Evolutionary conservation across 2,113 vertebrate species (phyloP).

Genomic region (Alaudala cheleensis): DNA sequence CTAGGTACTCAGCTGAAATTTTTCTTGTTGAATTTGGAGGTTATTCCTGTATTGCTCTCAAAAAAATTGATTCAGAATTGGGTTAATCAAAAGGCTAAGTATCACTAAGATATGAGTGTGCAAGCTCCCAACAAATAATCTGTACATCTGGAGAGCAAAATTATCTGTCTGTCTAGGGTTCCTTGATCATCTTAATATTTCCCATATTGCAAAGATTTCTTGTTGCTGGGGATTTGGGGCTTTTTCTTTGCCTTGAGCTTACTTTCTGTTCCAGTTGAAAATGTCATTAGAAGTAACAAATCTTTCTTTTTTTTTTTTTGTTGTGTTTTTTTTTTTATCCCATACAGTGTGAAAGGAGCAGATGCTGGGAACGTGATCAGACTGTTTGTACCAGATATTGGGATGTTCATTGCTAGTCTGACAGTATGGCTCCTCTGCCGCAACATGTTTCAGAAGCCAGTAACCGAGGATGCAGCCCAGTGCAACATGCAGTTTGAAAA

Average conservation of each 20-base stretch:
- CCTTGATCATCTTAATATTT: background rate
- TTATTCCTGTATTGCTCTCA: background rate
- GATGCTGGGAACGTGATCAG: slow-evolving; percentile 94
- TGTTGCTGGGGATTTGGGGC: rapidly evolving
- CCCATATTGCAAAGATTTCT: background rate
- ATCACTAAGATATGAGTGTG: background rate
- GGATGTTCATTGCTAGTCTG: slow-evolving; percentile 91
- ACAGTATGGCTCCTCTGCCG: slow-evolving; percentile 92
- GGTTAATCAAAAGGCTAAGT: background rate
- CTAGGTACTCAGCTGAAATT: background rate
- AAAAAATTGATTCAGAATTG: background rate
- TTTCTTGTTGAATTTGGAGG: background rate
- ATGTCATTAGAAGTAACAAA: slow-evolving; percentile 17
- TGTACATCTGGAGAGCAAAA: background rate
- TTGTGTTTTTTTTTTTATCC: background rate
- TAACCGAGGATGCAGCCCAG: slow-evolving; percentile 85
- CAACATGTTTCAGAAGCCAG: slow-evolving; percentile 86
- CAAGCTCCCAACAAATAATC: background rate
- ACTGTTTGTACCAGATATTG: slow-evolving; percentile 93
- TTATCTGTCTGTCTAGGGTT: background rate
- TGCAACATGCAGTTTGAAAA: slow-evolving; percentile 88
- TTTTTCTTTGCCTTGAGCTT: background rate
- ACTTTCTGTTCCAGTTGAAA: background rate
- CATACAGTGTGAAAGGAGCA: slow-evolving; percentile 87
- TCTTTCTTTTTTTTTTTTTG: background rate